phyloP scores from a whole-genome alignment of 2,888 invertebrate species.

The Aquatica leii region DNA sequence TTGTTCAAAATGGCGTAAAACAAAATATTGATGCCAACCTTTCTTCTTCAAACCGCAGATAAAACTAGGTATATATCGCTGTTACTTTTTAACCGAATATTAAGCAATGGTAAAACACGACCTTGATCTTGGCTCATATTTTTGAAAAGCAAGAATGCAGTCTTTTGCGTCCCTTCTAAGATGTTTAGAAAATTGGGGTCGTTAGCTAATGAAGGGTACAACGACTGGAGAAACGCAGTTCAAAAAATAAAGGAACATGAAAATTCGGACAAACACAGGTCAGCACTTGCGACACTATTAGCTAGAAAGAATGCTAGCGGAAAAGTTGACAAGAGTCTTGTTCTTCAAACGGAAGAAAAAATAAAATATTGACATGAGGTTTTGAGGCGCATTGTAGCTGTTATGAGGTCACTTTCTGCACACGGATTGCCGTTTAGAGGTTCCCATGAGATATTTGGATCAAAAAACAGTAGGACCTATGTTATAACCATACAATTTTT shows the following conservation, averaged over 20 bases:
- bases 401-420: background rate
- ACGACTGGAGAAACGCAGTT: slow-evolving; percentile 41
- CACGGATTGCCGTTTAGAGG: slow-evolving; percentile 38
- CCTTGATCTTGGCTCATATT: slow-evolving; percentile 1
- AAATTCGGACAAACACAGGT: slow-evolving; percentile 33
- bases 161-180: slow-evolving; percentile 3
- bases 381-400: slow-evolving; percentile 40
- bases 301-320: slow-evolving; percentile 6
- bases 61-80: slow-evolving; percentile 2
- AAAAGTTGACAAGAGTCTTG: no score
- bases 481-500: slow-evolving; percentile 44
- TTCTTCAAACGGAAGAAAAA: slow-evolving; percentile 28
- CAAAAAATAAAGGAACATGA: slow-evolving; percentile 31
- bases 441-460: slow-evolving; percentile 43
- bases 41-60: background rate
- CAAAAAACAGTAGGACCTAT: slow-evolving; percentile 45
- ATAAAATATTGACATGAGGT: slow-evolving; percentile 44
- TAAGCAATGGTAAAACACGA: slow-evolving; percentile 4
- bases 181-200: background rate
- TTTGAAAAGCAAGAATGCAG: background rate
- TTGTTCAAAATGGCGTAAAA: slow-evolving; percentile 10
- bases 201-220: slow-evolving; percentile 29
- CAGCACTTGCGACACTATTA: slow-evolving; percentile 20
- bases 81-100: slow-evolving; percentile 1
- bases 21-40: slow-evolving; percentile 9